Evolutionary conservation across 1,140 invertebrate genomes (phyloP), one percentile per base, ranked within the genome.

Genomic region (Drosophila lini): DNA sequence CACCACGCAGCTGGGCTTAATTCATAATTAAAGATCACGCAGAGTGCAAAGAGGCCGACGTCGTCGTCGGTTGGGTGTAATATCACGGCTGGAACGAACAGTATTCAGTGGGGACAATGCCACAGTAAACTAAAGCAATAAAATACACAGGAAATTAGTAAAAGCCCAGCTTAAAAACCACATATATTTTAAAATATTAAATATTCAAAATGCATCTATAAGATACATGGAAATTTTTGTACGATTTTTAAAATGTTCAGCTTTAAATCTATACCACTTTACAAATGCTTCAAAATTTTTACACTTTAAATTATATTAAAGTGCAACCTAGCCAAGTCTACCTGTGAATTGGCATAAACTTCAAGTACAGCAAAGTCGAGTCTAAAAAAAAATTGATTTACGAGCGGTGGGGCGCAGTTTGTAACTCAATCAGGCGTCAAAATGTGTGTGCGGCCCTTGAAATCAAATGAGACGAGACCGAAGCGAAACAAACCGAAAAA

Each of bases 401-500:
- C 42, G 52, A 71, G 52, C 42, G 36, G 44, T 42, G 52, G 65
- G 65, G 22, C 42, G 69, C 70, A 52, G 53, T 62, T 88, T 80
- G 84, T 89, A 88, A 88, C 84, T 89, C 80, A 88, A 88, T 89
- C 84, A 89, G 84, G 84, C 84, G 81, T 89, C 84, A 80, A 89
- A 78, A 78, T 81, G 62, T 75, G 65, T 81, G 62, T 75, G 70
- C 56, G 60, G 84, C 84, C 84, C 84, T 88, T 89, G 77, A 88
- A 82, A 82, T 77, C 61, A 77, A 83, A 83, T 80, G 63, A 82
- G 75, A 80, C 61, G 67, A 53, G 63, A 71, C 75, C 57, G 52
- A 50, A 55, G 61, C 61, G 45, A 50, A 55, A 53, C 61, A 36
- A 63, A 70, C 60, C 62, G 56, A 67, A 80, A 80, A 80, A 70